Conservation (phyloP, 2,113 vertebrate genomes). For the Atherinomorus stipes region DNA sequence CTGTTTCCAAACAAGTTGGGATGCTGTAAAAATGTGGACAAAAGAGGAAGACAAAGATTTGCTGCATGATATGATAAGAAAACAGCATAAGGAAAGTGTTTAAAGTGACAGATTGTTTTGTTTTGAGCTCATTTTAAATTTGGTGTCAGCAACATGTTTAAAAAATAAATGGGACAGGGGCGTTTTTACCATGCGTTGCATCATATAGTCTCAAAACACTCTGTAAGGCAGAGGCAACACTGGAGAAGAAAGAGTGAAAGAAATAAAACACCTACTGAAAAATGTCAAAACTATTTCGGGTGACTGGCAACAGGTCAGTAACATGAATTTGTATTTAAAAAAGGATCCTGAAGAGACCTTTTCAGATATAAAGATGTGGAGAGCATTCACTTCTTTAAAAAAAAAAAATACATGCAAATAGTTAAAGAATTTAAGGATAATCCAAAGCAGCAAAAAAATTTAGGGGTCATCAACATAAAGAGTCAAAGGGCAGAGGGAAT, state of each 20-base stretch:
- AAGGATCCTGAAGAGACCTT: not conserved
- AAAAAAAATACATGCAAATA: not conserved
- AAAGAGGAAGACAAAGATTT: not conserved
- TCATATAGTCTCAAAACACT: not conserved
- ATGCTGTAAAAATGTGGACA: not conserved
- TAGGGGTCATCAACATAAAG: too few species aligned
- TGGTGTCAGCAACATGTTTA: not conserved
- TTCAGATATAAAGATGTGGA: not conserved
- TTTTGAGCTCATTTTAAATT: too few species aligned
- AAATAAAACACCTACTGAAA: not conserved
- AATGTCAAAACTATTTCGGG: not conserved
- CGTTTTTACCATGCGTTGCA: not conserved
- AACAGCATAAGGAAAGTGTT: not conserved
- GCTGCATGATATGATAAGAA: too few species aligned
- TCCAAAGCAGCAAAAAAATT: too few species aligned
- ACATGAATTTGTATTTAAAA: not conserved
- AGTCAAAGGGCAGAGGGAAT: too few species aligned
- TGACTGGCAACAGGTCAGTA: not conserved
- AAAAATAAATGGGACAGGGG: not conserved
- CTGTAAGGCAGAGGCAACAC: not conserved
- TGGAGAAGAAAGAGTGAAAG: not conserved
- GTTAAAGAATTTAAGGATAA: too few species aligned
- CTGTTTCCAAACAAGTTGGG: not conserved
- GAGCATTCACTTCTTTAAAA: not conserved
- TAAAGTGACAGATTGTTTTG: not conserved